Percentiles rank a stretch among this genome's conserved stretches.
phyloP scores from a whole-genome alignment of 2,888 invertebrate species.

The Alcis repandata region DNA sequence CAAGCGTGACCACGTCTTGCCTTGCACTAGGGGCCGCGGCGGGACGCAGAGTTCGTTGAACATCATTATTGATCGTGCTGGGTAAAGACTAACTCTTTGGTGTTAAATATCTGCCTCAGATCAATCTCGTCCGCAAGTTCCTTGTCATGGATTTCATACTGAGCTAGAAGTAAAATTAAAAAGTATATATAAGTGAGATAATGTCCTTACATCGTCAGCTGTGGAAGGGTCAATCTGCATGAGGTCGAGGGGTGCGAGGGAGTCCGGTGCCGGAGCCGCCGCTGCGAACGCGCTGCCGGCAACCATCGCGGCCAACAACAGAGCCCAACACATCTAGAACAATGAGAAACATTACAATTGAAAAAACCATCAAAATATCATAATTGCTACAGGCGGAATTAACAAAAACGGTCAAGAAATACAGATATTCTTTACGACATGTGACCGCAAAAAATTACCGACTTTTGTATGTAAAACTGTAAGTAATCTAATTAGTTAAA shows the following conservation, averaged over 20 bases:
- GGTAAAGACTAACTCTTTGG: not conserved
- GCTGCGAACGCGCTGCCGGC: conserved; percentile 68
- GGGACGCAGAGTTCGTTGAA: no score
- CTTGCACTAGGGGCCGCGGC: no score
- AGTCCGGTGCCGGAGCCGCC: conserved; percentile 70
- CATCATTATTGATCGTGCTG: not conserved
- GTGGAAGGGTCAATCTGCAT: conserved; percentile 73
- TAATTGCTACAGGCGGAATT: not conserved
- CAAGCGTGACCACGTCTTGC: no score
- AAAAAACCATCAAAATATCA: not conserved
- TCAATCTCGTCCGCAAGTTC: not conserved
- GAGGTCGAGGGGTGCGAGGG: conserved; percentile 70
- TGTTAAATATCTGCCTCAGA: not conserved
- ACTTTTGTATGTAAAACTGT: not conserved
- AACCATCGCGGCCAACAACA: conserved; percentile 75
- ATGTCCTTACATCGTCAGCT: conserved; percentile 73
- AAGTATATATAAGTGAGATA: not conserved
- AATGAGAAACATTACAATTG: not conserved
- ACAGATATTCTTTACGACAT: not conserved
- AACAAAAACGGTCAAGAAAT: not conserved
- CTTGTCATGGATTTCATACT: not conserved
- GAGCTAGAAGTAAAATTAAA: no score
- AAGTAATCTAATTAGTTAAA: not conserved
- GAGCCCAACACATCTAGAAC: conserved; percentile 80
- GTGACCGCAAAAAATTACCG: not conserved